Evolutionary conservation across 2,888 invertebrate genomes (phyloP).

Genomic region (Trachelus troglodyta): DNA sequence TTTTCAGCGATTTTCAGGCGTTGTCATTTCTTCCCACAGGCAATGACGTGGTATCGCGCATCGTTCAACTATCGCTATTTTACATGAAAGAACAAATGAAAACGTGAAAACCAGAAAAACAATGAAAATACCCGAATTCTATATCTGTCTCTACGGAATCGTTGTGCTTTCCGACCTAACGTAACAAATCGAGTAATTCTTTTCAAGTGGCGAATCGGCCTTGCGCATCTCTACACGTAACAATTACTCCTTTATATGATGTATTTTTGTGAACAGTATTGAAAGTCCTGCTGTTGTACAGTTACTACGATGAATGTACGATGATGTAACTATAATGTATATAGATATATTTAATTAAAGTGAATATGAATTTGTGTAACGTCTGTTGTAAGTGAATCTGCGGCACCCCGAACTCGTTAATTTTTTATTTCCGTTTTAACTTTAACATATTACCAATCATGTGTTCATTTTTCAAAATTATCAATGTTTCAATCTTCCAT

Average conservation of each 20-base stretch:
- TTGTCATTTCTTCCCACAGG: neutral
- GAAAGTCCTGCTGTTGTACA: conserved; percentile 62
- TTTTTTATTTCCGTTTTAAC: neutral
- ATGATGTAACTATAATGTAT: conserved; percentile 64
- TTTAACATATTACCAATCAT: neutral
- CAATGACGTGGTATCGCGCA: neutral
- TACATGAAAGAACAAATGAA: neutral
- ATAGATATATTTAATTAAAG: conserved; percentile 66
- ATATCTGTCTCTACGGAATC: neutral
- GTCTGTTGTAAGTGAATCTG: neutral
- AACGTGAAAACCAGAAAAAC: neutral
- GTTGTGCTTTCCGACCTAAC: neutral
- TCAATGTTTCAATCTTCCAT: neutral
- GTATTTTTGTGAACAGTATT: conserved; percentile 66
- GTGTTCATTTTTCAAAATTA: neutral
- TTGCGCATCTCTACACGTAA: conserved; percentile 48
- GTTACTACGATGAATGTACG: conserved; percentile 61
- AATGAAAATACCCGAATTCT: neutral
- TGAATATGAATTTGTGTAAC: conserved; percentile 64
- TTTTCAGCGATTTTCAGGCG: neutral
- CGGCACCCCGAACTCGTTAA: neutral
- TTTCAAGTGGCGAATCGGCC: conserved; percentile 42
- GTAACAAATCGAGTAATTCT: conserved; percentile 19
- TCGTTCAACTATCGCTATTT: neutral
- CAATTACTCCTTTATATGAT: conserved; percentile 36